These are phyloP conservation scores for Andrena fulva DNA, from an alignment of 2,888 invertebrate species.

Conservation along the genomic window DNA sequence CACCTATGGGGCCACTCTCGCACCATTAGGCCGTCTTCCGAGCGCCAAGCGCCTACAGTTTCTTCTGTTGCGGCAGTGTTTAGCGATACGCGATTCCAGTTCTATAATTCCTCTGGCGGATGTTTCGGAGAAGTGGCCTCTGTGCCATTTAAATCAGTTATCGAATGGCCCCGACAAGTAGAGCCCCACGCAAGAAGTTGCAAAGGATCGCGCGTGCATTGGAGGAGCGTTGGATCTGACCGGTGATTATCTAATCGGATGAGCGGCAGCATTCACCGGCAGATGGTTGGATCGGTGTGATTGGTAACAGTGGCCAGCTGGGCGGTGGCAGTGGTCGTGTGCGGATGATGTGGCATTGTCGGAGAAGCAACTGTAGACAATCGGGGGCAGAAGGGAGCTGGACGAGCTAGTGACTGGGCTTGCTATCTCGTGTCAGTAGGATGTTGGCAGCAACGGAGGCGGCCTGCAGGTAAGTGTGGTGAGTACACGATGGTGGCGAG, in stretches of 20 bases:
- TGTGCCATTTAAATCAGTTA: no score
- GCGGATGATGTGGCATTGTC: constrained; percentile 57
- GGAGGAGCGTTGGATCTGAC: neutral
- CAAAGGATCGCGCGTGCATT: neutral
- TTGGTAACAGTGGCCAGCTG: constrained; percentile 2
- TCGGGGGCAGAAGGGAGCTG: constrained; percentile 46
- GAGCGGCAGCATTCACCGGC: neutral
- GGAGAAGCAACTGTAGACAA: constrained; percentile 41
- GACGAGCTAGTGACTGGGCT: constrained; percentile 66
- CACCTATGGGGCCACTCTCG: no score
- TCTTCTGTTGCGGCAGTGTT: no score
- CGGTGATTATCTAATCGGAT: constrained; percentile 5
- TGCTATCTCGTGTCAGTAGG: constrained; percentile 80
- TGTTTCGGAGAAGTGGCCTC: no score
- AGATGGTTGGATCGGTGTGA: constrained; percentile 26
- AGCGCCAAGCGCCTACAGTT: no score
- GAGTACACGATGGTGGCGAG: constrained; percentile 70
- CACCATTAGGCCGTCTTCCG: no score
- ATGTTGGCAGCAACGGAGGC: constrained; percentile 75
- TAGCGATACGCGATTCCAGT: neutral
- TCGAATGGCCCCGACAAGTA: neutral
- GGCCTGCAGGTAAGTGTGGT: constrained; percentile 74
- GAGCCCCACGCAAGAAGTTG: neutral
- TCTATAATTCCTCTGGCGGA: neutral
- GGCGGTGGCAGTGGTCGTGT: constrained; percentile 11